Conservation (phyloP, 1,140 invertebrate genomes). For the Cardiocondyla obscurior region DNA sequence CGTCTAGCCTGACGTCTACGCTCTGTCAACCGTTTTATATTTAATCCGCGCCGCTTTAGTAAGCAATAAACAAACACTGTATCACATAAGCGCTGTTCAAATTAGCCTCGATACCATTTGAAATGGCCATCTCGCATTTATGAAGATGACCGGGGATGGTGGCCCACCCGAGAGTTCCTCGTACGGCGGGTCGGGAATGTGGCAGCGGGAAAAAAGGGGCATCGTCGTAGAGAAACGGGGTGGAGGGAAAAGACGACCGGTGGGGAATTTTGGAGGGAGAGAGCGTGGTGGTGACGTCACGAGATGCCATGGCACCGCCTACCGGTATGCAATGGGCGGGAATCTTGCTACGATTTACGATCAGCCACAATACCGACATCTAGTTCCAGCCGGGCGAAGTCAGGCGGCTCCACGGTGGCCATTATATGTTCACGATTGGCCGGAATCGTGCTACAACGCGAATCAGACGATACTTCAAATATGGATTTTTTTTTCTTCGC, state of each 20-base stretch:
- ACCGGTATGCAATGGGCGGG: constrained; percentile 81
- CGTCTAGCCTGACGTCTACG: constrained; percentile 81
- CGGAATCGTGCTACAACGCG: constrained; percentile 78
- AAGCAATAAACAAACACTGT: constrained; percentile 84
- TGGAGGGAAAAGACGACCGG: constrained; percentile 53
- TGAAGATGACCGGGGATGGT: constrained; percentile 82
- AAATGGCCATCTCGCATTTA: constrained; percentile 82
- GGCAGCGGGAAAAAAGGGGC: neutral
- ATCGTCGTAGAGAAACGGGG: neutral
- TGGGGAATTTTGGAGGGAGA: constrained; percentile 64
- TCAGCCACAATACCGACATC: constrained; percentile 76
- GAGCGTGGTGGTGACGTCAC: constrained; percentile 66
- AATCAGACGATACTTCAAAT: constrained; percentile 81
- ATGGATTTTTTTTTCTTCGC: constrained; percentile 69
- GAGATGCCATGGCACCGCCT: constrained; percentile 79
- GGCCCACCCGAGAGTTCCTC: constrained; percentile 75
- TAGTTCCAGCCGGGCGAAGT: constrained; percentile 74
- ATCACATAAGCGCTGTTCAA: constrained; percentile 82
- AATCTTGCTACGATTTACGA: constrained; percentile 82
- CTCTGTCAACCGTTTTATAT: constrained; percentile 83
- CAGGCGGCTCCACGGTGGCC: constrained; percentile 76
- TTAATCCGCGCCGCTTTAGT: constrained; percentile 83
- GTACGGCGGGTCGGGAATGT: constrained; percentile 13
- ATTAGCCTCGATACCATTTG: constrained; percentile 83
- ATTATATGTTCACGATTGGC: constrained; percentile 83